Evolutionary conservation across 2,888 invertebrate genomes (phyloP), one percentile per base, ranked within the genome.

Genomic region (Tipula unca): DNA sequence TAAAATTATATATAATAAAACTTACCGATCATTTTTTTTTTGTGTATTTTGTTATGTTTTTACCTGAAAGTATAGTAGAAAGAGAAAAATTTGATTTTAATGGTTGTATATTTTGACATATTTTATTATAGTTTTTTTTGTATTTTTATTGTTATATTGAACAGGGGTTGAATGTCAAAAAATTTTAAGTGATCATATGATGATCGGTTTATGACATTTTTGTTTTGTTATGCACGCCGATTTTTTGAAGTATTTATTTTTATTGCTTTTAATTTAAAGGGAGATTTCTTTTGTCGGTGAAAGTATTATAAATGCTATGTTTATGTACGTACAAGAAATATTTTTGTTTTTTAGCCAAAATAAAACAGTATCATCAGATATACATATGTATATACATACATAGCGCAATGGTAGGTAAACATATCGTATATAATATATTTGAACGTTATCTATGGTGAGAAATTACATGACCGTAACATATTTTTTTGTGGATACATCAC

Each of bases 81-180:
- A 83, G 29, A 83, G 35, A 20, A 83, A 35, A 83, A 83, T 83
- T 83, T 32, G 32, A 83, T 32, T 83, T 83, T 83, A 83, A 83
- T 83, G 83, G 83, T 83, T 83, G 83, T 83, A 83, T 83, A 83
- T 83, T 83, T 83, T 83, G 83, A 83, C 83, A 83, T 83, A 83
- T 83, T 83, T 83, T 83, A 83, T 83, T 83, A 25, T 69, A 83
- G 82, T 82, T 82, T 83, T 32, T n/a, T n/a, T n/a, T n/a, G n/a
- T n/a, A 29, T 82, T 82, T 82, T 82, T 82, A 83, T 83, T 83
- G 83, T 83, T 83, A 83, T 83, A 32, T 83, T 83, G 83, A 83
- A 83, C 35, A 83, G 83, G 83, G 83, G 83, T 83, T 83, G 35
- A 35, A 83, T 69, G 83, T 83, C 29, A 83, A 29, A 83, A 32